Evolutionary conservation across 2,888 invertebrate genomes (phyloP), one percentile per base, ranked within the genome.

Genomic region (Caenorhabditis doughertyi): DNA sequence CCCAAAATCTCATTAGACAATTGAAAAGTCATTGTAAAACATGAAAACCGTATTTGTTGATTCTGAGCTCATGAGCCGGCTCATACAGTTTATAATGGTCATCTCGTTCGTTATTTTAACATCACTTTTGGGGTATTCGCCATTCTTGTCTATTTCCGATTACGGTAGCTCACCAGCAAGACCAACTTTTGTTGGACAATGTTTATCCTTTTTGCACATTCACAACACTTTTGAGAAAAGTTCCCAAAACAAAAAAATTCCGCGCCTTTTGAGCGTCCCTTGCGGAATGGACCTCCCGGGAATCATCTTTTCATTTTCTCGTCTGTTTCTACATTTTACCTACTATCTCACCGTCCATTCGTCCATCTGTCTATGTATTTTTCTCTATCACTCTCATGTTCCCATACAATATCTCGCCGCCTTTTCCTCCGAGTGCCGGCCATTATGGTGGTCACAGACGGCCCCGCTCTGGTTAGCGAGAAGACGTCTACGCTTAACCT

Each of bases 371-470:
- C 65, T 56, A 64, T 70, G 51, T 62, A 51, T 72, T 29, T 56
- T 58, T 72, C 60, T 72, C 60, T 56, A 32, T 4, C 39, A 21
- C 21, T 21, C 70, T 70, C 70, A 32, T 29, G 25, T 56, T 32
- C 47, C 56, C 44, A 21, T 47, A 70, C 70, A 47, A 39, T 70
- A 29, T 58, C 56, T 70, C 70, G 58, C 32, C 51, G 29, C 44
- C 42, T 60, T 71, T 71, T 49, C 70, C 71, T 49, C 39, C 62
- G 49, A 47, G 55, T 49, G 71, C 35, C 60, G 72, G 72, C 62
- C 72, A 72, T 72, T 62, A 72, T 72, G 72, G 72, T 72, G 72
- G 72, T 72, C 72, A 72, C 55, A 55, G 68, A 25, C 53, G 68
- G 56, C 56, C 67, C 70, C 70, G 56, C 70, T 56, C 70, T 56